Conservation (phyloP, 2,113 vertebrate species). For the Odontesthes bonariensis region DNA sequence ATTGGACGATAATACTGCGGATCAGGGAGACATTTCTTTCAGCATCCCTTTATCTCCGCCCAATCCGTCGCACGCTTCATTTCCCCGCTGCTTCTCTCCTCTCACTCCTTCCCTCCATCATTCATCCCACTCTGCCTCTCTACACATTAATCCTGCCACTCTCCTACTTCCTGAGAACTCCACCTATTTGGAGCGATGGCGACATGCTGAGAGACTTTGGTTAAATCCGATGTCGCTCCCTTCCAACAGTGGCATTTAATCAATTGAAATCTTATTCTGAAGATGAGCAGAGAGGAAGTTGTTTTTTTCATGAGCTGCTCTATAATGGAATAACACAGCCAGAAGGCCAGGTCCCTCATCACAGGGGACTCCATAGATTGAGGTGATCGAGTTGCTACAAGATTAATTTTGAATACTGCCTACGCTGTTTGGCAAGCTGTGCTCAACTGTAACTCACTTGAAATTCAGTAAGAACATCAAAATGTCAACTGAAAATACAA, state of each 20-base stretch:
- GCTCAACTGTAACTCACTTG: slow-evolving; percentile 13
- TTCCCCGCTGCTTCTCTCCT: slow-evolving; percentile 27
- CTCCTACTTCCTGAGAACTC: slow-evolving; percentile 40
- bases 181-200: slow-evolving; percentile 53
- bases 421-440: slow-evolving; percentile 30
- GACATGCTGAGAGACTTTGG: slow-evolving; percentile 69
- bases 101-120: slow-evolving; percentile 21
- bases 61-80: slow-evolving; percentile 42
- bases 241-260: slow-evolving; percentile 79
- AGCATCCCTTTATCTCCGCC: slow-evolving; percentile 1
- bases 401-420: slow-evolving; percentile 65
- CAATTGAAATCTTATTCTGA: slow-evolving; percentile 83
- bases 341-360: slow-evolving; percentile 67
- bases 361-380: slow-evolving; percentile 59
- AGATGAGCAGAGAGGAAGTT: slow-evolving; percentile 75
- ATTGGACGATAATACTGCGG: slow-evolving; percentile 71
- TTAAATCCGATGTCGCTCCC: slow-evolving; percentile 75
- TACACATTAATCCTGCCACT: slow-evolving; percentile 40
- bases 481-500: slow-evolving; percentile 47
- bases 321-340: slow-evolving; percentile 74
- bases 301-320: slow-evolving; percentile 76
- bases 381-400: slow-evolving; percentile 71
- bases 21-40: slow-evolving; percentile 41
- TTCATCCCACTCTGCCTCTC: slow-evolving; percentile 1
- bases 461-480: slow-evolving; percentile 39